Evolutionary conservation across 2,113 vertebrate species (phyloP), one percentile per base, ranked within the genome.

Genomic region (Rattus norvegicus): DNA sequence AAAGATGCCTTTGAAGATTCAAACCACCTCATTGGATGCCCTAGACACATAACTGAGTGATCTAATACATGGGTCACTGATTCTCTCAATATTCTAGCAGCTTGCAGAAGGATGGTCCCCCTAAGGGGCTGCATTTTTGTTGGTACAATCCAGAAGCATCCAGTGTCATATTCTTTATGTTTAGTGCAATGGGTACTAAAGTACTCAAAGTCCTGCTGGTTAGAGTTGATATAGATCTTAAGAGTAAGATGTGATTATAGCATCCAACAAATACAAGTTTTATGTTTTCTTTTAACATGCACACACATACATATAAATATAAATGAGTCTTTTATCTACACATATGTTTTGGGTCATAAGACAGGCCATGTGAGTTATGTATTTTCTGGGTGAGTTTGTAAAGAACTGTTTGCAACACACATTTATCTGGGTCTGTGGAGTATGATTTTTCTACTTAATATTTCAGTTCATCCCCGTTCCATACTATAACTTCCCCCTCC

Each of bases 191-290:
- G 22, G 22, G 52, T 67, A 28, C 20, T 36, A 90, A 49, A 76
- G 36, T 59, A 7, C 24, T 73, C 90, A 92, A 43, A 69, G 11
- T 30, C 20, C n/a, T 90, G 43, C 26, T 86, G 33, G 26, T 86
- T 92, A 80, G 65, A 89, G 70, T 88, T 88, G 54, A 54, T 91
- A 80, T 36, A 90, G 16, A 73, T 95, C 43, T 86, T 85, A 92
- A 96, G 24, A 79, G 3, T 84, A 90, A 87, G 88, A 67, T 65
- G 24, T n/a, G 17, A 73, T 87, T 89, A 86, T 3, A 88, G 26
- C 52, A 86, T 1, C 7, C 75, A 91, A 54, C 43, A 39, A 91
- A 13, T 80, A 9, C 90, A 93, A 80, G 16, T 63, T 79, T 61
- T 56, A n/a, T 67, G 39, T 16, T 22, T 47, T 52, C 28, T 69